Percentiles rank a stretch among this genome's conserved stretches.
Evolutionary conservation across 2,888 invertebrate genomes (phyloP).

Genomic region (Megaustenia siamemsis): DNA sequence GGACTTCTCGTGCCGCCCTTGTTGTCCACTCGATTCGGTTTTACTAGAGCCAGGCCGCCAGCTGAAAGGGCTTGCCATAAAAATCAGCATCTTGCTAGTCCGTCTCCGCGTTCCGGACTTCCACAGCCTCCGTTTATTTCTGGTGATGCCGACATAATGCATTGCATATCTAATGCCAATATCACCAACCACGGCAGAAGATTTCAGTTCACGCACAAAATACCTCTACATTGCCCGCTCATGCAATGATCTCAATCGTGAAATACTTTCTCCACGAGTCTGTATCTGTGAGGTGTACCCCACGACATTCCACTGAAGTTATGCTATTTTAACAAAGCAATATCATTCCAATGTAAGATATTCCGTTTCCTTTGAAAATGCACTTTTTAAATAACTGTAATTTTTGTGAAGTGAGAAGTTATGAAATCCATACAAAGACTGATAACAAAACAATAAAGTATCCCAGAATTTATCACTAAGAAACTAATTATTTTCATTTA

Average conservation of each 20-base stretch:
- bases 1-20: background rate
- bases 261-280: background rate
- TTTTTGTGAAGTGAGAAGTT: too few species aligned
- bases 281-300: background rate
- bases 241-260: background rate
- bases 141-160: background rate
- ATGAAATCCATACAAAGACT: too few species aligned
- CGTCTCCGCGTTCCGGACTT: background rate
- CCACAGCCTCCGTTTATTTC: background rate
- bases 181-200: background rate
- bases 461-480: too few species aligned
- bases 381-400: too few species aligned
- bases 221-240: background rate
- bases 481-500: too few species aligned
- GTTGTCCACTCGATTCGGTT: background rate
- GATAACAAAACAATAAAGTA: too few species aligned
- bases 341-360: too few species aligned
- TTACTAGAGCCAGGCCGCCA: slow-evolving; percentile 11
- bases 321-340: too few species aligned
- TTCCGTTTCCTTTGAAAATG: too few species aligned
- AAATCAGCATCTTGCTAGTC: slow-evolving; percentile 34
- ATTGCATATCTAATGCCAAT: slow-evolving; percentile 12
- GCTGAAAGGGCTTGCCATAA: slow-evolving; percentile 47
- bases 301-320: too few species aligned
- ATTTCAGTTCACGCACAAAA: too few species aligned